Base-by-base conservation (phyloP, 2,888 invertebrate species). In the Muscina levida region DNA sequence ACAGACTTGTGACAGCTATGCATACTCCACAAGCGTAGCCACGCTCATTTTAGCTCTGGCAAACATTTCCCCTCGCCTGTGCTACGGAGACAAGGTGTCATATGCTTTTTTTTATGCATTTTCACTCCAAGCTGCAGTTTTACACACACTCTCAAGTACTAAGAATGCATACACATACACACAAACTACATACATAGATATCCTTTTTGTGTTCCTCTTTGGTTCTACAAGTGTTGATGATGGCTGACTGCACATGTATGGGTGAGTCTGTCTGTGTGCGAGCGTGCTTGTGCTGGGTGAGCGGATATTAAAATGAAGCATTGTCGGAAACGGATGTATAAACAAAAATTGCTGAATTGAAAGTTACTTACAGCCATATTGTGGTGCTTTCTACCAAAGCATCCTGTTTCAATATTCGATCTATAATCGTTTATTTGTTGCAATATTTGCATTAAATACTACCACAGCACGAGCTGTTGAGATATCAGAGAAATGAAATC, bases 301-400 rank as follows among this genome's bases (percentile, higher is more conserved):
- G 37, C 82, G 82, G 82, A 80, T 82, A 82, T 82, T 82, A 79
- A 83, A 79, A 82, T 80, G 66, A 80, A 73, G 81, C 77, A 73
- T 77, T 82, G 67, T 62, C 83, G 83, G 83, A 83, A 83, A 42
- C 77, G 81, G 79, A 82, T 75, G 83, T 76, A 74, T 78, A 77
- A 81, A 77, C 82, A 79, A 75, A 82, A 82, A 70, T 82, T 79
- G 74, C 72, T 79, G 77, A 79, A 79, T 82, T 82, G 73, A 77
- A 79, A 76, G 82, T 79, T 74, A 59, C 67, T 77, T 81, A 72
- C 56, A 72, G 74, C 56, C 53, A 74, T 26, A 71, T 56, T 66
- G 31, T 71, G 53, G 19, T 56, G 51, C 26, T 66, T 75, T 53
- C 46, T 56, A 53, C 44, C 37, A 57, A 79, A 79, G 70, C 48